phyloP scores from a whole-genome alignment of 2,113 vertebrate species.

The Oxygymnocypris stewartii region DNA sequence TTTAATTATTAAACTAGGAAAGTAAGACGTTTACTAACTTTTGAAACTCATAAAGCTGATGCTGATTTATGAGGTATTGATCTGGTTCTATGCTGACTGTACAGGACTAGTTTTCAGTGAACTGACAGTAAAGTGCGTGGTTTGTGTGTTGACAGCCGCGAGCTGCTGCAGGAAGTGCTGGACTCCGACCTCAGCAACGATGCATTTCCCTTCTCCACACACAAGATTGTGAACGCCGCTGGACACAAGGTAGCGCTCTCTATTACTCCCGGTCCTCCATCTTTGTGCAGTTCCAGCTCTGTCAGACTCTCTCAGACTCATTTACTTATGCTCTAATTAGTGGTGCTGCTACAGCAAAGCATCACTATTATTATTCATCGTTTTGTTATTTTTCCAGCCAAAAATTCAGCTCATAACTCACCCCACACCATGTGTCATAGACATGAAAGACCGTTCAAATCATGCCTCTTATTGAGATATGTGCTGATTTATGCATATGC shows the following conservation, averaged over 20 bases:
- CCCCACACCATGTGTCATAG: background rate
- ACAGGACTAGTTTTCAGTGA: constrained; percentile 4
- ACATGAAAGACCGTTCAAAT: background rate
- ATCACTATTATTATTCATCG: background rate
- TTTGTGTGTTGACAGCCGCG: constrained; percentile 73
- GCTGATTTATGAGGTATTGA: background rate
- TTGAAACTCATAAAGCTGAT: background rate
- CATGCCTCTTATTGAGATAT: background rate
- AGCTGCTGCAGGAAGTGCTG: constrained; percentile 87
- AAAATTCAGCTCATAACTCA: background rate
- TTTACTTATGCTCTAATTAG: background rate
- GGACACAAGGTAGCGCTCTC: constrained; percentile 80
- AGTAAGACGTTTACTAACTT: background rate
- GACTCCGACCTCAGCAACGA: constrained; percentile 86
- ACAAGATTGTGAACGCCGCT: constrained; percentile 80
- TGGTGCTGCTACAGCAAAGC: background rate
- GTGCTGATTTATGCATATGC: background rate
- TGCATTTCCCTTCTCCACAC: constrained; percentile 92
- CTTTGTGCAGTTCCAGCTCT: background rate
- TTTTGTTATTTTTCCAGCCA: background rate
- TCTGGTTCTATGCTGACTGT: background rate
- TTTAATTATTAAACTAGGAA: background rate
- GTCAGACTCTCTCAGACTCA: background rate
- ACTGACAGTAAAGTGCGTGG: constrained; percentile 22
- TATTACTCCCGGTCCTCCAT: background rate